Conservation (phyloP, 2,888 invertebrate species). For the Dioctria linearis region DNA sequence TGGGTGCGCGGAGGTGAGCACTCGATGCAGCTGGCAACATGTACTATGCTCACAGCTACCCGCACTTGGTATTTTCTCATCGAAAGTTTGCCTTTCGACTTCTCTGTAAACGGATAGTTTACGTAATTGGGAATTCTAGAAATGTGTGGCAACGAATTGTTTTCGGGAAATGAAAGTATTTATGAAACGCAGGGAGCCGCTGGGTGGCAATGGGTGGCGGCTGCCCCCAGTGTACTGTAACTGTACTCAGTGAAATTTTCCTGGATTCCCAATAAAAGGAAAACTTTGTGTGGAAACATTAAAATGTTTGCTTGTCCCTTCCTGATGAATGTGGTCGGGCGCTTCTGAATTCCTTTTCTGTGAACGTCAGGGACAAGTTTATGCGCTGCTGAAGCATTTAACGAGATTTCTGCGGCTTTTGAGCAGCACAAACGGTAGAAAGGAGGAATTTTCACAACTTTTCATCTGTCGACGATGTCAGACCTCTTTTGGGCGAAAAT, state of each 20-base stretch:
- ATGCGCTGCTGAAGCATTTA: constrained; percentile 48
- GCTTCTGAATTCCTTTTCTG: constrained; percentile 21
- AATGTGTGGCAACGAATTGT: constrained; percentile 48
- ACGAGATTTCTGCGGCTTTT: constrained; percentile 43
- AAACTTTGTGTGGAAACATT: constrained; percentile 44
- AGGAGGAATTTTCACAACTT: constrained; percentile 32
- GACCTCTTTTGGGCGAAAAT: not conserved
- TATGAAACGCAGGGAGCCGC: constrained; percentile 15
- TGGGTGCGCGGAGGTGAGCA: not conserved
- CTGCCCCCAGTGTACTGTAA: not conserved
- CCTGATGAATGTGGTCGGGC: constrained; percentile 30
- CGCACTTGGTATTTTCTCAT: constrained; percentile 44
- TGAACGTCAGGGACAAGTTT: constrained; percentile 40
- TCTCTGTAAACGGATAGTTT: constrained; percentile 46
- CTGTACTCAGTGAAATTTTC: constrained; percentile 17
- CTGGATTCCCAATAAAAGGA: constrained; percentile 39
- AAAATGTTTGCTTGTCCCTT: constrained; percentile 49
- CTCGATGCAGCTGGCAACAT: constrained; percentile 21
- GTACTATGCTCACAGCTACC: not conserved
- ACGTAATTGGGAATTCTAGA: constrained; percentile 47
- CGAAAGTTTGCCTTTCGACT: constrained; percentile 44
- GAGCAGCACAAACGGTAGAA: not conserved
- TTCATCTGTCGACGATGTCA: constrained; percentile 36
- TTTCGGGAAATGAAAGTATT: constrained; percentile 41
- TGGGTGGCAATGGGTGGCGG: not conserved